Base-by-base conservation (phyloP, 2,113 vertebrate species). In the Lampris incognitus region DNA sequence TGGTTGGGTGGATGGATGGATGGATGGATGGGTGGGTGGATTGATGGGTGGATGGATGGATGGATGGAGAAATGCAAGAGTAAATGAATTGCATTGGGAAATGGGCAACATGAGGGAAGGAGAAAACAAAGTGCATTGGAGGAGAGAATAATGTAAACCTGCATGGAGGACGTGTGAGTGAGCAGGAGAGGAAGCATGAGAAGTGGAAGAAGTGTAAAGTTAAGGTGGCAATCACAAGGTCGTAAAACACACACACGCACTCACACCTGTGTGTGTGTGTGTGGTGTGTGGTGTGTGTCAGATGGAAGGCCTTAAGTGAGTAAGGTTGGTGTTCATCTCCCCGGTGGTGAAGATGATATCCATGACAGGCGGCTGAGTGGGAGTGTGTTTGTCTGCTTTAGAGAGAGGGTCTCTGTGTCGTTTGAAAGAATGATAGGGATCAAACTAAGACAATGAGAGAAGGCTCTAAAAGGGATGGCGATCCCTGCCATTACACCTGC, bases 191-290 rank as follows among this genome's bases (percentile, higher is more conserved):
- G 63, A 80, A 67, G 73, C 9, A 64, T 72, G 78, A 84, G 61
- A 63, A 75, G 64, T 78, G 60, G 74, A 79, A 69, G 72, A 77
- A 58, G 79, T 76, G 73, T 39, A 69, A 81, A 83, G 64, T 65
- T 40, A n/a, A 82, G 71, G 67, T 75, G 82, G 79, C 78, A 85
- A 79, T 85, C 66, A 82, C 48, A 49, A 49, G 24, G 61, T 7
- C 11, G 46, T 63, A 63, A 44, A 46, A 63, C 24, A 40, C 13
- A 46, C 38, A 63, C 41, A 46, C 41, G 24, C 61, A n/a, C 61
- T 7, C 61, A n/a, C 61, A 24, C 41, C 2, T 65, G n/a, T 65
- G 62, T 49, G n/a, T 8, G 36, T 36, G 46, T 11, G 62, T 46
- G 36, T 9, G 41, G 72, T 48, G 10, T 46, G 49, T 50, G 58